Evolutionary conservation across 2,113 vertebrate genomes (phyloP).

Genomic region (Petromus typicus): DNA sequence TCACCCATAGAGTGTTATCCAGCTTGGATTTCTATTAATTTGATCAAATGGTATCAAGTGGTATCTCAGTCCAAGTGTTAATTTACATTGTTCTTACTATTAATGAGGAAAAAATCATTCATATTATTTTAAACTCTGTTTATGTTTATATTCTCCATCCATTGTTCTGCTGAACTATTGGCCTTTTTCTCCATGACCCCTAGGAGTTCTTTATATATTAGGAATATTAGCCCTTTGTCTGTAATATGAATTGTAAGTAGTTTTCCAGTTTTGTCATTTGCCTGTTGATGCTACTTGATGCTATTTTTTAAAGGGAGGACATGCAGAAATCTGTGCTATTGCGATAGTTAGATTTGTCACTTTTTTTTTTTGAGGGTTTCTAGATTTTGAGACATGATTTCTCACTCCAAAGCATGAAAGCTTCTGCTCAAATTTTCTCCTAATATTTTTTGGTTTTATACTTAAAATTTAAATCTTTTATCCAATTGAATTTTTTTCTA

Average conservation of each 20-base stretch:
- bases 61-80: not conserved
- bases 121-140: slow-evolving; percentile 16
- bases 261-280: slow-evolving; percentile 16
- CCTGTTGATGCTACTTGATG: slow-evolving; percentile 26
- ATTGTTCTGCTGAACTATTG: slow-evolving; percentile 20
- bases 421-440: slow-evolving; percentile 61
- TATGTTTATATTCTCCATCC: not conserved
- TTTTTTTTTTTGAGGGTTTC: slow-evolving; percentile 43
- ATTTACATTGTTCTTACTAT: not conserved
- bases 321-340: not conserved
- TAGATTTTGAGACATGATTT: slow-evolving; percentile 38
- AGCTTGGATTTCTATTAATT: not conserved
- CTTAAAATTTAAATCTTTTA: slow-evolving; percentile 50
- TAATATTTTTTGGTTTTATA: slow-evolving; percentile 60
- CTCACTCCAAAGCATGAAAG: slow-evolving; percentile 5
- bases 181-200: slow-evolving; percentile 4
- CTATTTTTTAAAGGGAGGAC: not conserved
- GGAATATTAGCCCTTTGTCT: not conserved
- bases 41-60: not conserved
- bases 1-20: not conserved
- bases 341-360: not conserved
- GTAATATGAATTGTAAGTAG: not conserved
- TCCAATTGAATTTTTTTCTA: slow-evolving; percentile 41
- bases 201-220: slow-evolving; percentile 14
- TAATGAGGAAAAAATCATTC: not conserved